Conservation (phyloP, 2,113 vertebrate genomes). For the Zosterops hypoxanthus region DNA sequence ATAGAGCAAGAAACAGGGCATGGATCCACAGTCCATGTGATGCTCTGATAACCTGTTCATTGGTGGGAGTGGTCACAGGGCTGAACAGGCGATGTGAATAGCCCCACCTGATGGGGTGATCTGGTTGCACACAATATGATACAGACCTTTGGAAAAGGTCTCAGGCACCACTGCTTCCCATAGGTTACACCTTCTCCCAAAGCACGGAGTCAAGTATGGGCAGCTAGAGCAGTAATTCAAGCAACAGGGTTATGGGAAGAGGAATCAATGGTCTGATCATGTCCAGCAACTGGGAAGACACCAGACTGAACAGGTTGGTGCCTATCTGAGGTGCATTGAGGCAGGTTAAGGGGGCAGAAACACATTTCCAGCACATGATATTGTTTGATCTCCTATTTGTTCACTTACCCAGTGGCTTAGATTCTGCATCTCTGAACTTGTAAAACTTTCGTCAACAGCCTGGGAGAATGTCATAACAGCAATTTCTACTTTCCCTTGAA, state of each 20-base stretch:
- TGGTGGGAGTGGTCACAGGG: not conserved
- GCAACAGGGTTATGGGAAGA: not conserved
- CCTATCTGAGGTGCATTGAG: not conserved
- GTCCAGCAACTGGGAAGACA: not conserved
- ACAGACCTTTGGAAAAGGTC: not conserved
- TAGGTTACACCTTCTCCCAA: not conserved
- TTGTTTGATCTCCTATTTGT: not conserved
- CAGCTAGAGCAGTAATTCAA: not conserved
- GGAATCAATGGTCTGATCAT: not conserved
- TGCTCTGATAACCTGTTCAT: not conserved
- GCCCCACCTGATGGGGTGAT: not conserved
- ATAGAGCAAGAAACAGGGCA: not conserved
- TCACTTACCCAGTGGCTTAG: slow-evolving; percentile 9
- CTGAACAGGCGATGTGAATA: not conserved
- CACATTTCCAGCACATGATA: not conserved
- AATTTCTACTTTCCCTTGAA: not conserved
- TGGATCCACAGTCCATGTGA: not conserved
- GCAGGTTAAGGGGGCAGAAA: not conserved
- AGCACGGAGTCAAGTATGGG: accelerated
- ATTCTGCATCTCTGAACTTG: not conserved
- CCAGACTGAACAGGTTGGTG: not conserved
- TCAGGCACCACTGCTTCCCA: not conserved
- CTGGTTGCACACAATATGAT: not conserved
- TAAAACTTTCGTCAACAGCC: accelerated
- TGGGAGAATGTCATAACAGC: not conserved